phyloP scores from a whole-genome alignment of 30 jellyfish, hydroid and myxozoan genomes.

The Hydractinia echinata region DNA sequence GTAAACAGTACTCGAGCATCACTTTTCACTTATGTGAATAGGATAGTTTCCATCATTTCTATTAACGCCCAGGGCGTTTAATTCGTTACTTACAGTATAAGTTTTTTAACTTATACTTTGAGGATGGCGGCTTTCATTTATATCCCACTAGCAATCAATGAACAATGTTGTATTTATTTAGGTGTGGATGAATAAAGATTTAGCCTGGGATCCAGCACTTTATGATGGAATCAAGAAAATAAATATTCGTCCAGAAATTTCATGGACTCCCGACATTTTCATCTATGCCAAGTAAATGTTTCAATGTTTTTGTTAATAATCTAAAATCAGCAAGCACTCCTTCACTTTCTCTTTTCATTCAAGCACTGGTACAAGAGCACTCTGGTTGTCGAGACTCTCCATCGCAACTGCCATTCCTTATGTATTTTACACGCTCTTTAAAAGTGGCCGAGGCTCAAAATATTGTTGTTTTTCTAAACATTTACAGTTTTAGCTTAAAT shows the following conservation, averaged over 20 bases:
- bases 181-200: slow-evolving; percentile 60
- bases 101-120: too few species aligned
- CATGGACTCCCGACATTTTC: slow-evolving; percentile 80
- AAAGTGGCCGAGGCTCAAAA: too few species aligned
- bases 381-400: too few species aligned
- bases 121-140: not conserved
- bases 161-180: not conserved
- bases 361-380: not conserved
- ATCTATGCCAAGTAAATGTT: slow-evolving; percentile 59
- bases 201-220: slow-evolving; percentile 50
- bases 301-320: not conserved
- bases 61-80: not conserved
- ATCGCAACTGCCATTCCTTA: too few species aligned
- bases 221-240: slow-evolving; percentile 40
- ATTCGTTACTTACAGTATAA: not conserved
- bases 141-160: not conserved
- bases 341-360: not conserved
- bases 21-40: too few species aligned
- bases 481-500: too few species aligned
- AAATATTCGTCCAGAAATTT: slow-evolving; percentile 41
- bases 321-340: not conserved
- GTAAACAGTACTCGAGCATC: too few species aligned
- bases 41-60: too few species aligned
- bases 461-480: too few species aligned
- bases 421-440: too few species aligned